Conservation (phyloP, 2,113 vertebrate genomes). For the Podiceps cristatus region DNA sequence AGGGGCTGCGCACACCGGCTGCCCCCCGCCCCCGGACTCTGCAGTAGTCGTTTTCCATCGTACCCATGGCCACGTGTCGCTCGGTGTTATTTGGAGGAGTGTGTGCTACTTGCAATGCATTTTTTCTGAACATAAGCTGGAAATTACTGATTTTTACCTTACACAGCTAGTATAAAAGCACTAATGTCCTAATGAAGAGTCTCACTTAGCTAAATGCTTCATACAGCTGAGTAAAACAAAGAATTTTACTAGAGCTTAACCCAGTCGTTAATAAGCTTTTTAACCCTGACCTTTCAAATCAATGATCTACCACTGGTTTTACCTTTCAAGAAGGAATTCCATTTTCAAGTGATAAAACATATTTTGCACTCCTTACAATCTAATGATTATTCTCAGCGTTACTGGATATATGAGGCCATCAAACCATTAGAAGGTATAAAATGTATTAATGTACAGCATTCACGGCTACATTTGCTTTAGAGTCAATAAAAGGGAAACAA, state of each 20-base stretch:
- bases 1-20: background rate
- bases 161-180: constrained; percentile 49
- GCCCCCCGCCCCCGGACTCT: background rate
- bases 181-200: constrained; percentile 60
- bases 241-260: constrained; percentile 73
- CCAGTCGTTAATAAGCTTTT: constrained; percentile 77
- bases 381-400: constrained; percentile 72
- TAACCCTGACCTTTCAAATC: constrained; percentile 79
- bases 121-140: constrained; percentile 51
- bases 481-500: constrained; percentile 81
- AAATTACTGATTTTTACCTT: constrained; percentile 55
- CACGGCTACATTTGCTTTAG: constrained; percentile 74
- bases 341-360: constrained; percentile 76
- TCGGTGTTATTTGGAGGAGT: background rate
- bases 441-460: constrained; percentile 74
- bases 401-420: constrained; percentile 74
- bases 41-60: background rate
- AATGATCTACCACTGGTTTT: constrained; percentile 77
- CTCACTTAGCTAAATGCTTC: constrained; percentile 75
- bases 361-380: constrained; percentile 74
- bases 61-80: fast-evolving
- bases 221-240: constrained; percentile 73
- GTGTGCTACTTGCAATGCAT: background rate
- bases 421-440: constrained; percentile 77
- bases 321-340: constrained; percentile 77